Conservation (phyloP, 2,797 vertebrate genomes). For the Euphonia xanthogaster region DNA sequence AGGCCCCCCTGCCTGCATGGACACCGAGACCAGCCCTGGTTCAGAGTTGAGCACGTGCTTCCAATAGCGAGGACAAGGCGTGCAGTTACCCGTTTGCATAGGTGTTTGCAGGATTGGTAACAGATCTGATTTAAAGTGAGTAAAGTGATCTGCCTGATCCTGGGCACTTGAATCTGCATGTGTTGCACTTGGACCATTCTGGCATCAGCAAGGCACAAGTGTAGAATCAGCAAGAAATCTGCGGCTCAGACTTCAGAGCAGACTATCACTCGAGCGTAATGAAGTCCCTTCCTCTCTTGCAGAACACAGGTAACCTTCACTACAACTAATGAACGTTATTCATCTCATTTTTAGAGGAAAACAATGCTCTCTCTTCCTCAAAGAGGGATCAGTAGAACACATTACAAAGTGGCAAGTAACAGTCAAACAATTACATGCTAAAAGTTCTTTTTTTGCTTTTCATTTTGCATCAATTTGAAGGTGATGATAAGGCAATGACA, state of each 20-base stretch:
- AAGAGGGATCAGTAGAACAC: conserved; percentile 58
- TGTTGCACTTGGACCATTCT: not conserved
- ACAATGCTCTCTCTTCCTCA: not conserved
- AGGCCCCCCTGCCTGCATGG: rapidly evolving
- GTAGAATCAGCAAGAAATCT: conserved; percentile 16
- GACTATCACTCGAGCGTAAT: conserved; percentile 2
- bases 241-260: conserved; percentile 41
- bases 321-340: not conserved
- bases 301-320: not conserved
- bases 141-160: conserved; percentile 2
- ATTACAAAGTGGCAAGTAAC: conserved; percentile 63
- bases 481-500: conserved; percentile 16
- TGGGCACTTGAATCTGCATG: not conserved
- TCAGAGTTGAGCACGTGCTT: not conserved
- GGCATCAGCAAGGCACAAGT: conserved; percentile 19
- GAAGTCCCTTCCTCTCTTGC: not conserved
- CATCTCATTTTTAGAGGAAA: not conserved
- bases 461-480: conserved; percentile 35
- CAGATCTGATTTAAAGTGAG: not conserved
- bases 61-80: rapidly evolving
- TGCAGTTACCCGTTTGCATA: not conserved
- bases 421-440: conserved; percentile 33
- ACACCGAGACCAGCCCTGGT: not conserved
- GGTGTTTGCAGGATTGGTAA: not conserved
- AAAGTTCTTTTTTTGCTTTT: conserved; percentile 15